These are phyloP conservation scores for Todiramphus chloris DNA, from an alignment of 2,113 vertebrate genomes.

Conservation along the genomic window DNA sequence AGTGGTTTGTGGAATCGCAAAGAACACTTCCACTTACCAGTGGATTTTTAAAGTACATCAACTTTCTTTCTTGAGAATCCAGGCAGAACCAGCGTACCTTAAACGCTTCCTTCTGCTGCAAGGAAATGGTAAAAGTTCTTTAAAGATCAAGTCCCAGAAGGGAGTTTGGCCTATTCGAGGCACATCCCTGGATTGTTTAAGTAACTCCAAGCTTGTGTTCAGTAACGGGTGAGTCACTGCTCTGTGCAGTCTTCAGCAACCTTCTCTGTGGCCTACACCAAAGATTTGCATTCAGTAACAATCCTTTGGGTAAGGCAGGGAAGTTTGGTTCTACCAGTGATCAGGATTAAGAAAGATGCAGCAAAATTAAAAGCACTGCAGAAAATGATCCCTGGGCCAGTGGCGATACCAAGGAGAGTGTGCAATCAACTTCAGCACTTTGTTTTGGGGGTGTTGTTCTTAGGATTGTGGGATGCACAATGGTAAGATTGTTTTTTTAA, in stretches of 20 bases:
- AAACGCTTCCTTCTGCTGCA: constrained; percentile 88
- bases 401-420: background rate
- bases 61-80: constrained; percentile 86
- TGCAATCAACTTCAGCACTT: background rate
- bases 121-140: constrained; percentile 20
- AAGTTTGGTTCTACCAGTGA: background rate
- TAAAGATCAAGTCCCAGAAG: background rate
- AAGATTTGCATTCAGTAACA: background rate
- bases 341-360: background rate
- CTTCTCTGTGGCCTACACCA: background rate
- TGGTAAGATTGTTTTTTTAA: background rate
- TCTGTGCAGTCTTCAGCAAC: background rate
- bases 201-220: background rate
- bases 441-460: background rate
- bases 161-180: background rate
- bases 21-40: constrained; percentile 79
- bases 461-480: background rate
- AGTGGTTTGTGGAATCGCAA: background rate
- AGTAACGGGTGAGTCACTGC: background rate
- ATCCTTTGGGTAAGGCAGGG: background rate
- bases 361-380: background rate
- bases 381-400: background rate
- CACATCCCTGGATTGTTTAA: background rate
- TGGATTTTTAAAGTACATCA: constrained; percentile 88
- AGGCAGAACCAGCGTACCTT: constrained; percentile 91